These are phyloP conservation scores for Sebastes alutus DNA, from an alignment of 2,797 vertebrate species.

Conservation along the genomic window DNA sequence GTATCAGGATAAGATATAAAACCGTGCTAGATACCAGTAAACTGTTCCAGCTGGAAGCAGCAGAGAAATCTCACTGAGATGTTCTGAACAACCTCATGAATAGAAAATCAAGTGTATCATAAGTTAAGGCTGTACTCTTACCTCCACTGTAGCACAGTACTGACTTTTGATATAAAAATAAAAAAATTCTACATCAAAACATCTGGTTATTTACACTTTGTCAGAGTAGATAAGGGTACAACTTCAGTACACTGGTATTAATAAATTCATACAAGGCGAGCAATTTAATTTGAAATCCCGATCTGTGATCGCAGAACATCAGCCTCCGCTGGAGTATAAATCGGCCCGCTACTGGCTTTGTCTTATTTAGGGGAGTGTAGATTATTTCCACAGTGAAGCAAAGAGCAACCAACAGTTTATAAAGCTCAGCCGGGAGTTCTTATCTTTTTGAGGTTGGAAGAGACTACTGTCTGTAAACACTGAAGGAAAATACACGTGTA, in stretches of 20 bases:
- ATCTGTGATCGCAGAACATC: constrained; percentile 17
- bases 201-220: constrained; percentile 86
- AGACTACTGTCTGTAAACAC: constrained; percentile 67
- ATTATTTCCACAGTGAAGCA: neutral
- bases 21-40: constrained; percentile 65
- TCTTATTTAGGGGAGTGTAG: constrained; percentile 3
- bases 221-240: constrained; percentile 77
- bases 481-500: constrained; percentile 15
- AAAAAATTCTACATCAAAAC: constrained; percentile 84
- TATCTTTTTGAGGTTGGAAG: constrained; percentile 23
- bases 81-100: constrained; percentile 79
- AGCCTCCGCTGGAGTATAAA: neutral
- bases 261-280: constrained; percentile 69
- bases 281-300: constrained; percentile 7
- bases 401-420: constrained; percentile 8
- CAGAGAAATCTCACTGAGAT: constrained; percentile 50
- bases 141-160: constrained; percentile 81
- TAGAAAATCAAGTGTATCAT: constrained; percentile 85
- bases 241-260: constrained; percentile 83
- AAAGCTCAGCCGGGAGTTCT: neutral
- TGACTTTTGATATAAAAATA: constrained; percentile 87
- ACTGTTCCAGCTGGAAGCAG: constrained; percentile 8
- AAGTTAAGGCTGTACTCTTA: constrained; percentile 89
- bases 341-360: neutral
- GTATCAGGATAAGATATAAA: constrained; percentile 59